A percentile compares a stretch with the other conserved stretches of the same genome.
These are phyloP conservation scores for Peribatodes rhomboidaria DNA, from an alignment of 2,888 invertebrate genomes.

Conservation along the genomic window DNA sequence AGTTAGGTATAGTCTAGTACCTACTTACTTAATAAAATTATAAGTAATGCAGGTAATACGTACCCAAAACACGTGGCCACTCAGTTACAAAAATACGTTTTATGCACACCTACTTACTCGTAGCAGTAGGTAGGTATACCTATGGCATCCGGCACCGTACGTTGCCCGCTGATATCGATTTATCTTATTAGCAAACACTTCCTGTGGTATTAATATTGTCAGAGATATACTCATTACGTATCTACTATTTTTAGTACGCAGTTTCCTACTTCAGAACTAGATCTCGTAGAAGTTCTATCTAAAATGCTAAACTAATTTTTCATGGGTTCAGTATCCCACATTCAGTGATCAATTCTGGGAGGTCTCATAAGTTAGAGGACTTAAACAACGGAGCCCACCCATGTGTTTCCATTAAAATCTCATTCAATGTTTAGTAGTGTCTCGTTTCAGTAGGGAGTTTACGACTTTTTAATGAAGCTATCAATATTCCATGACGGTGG, in stretches of 20 bases:
- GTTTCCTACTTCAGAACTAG: constrained; percentile 5
- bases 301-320: background rate
- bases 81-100: background rate
- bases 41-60: background rate
- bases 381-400: constrained; percentile 35
- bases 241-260: constrained; percentile 24
- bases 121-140: background rate
- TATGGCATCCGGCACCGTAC: constrained; percentile 23
- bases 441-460: constrained; percentile 23
- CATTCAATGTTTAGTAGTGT: constrained; percentile 34
- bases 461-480: constrained; percentile 51
- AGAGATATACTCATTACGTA: constrained; percentile 29
- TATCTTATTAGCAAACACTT: constrained; percentile 28
- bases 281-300: background rate
- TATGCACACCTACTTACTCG: background rate
- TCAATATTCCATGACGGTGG: constrained; percentile 53
- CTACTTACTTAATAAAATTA: background rate
- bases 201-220: constrained; percentile 26
- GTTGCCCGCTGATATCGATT: constrained; percentile 26
- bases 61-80: background rate
- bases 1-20: background rate
- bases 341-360: constrained; percentile 5
- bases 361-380: constrained; percentile 36
- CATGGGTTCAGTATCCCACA: too few relatives aligned
- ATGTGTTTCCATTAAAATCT: constrained; percentile 36